Conservation (phyloP, 2,797 vertebrate genomes). For the Sciurus vulgaris region DNA sequence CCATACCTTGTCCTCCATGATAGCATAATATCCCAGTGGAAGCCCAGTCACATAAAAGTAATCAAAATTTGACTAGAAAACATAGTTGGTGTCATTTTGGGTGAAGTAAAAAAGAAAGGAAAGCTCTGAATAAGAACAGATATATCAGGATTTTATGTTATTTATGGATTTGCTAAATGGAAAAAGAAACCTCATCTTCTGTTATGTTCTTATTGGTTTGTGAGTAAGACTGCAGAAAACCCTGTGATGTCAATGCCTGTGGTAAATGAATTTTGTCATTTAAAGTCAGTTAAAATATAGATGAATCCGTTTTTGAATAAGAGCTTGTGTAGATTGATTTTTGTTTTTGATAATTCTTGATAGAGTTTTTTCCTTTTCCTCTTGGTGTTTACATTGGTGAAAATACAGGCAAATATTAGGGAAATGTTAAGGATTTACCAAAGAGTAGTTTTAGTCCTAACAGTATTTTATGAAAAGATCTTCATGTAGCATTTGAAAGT, state of each 20-base stretch:
- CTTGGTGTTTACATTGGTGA: background rate
- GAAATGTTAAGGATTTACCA: background rate
- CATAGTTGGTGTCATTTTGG: background rate
- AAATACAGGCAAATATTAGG: background rate
- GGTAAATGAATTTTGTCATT: background rate
- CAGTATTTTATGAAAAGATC: background rate
- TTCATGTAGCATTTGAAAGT: background rate
- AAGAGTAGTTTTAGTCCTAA: background rate
- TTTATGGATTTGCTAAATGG: background rate
- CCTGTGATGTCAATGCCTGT: background rate
- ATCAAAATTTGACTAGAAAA: background rate
- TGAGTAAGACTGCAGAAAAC: background rate
- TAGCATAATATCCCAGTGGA: background rate
- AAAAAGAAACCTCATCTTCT: background rate
- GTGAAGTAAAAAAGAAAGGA: background rate
- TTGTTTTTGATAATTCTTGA: background rate
- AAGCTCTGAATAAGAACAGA: background rate
- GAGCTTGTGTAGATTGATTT: background rate
- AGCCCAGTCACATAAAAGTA: background rate
- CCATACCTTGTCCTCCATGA: background rate
- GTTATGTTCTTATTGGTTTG: background rate
- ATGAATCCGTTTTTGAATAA: background rate
- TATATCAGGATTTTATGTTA: constrained; percentile 14
- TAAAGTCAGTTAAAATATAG: background rate
- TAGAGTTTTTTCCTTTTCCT: background rate